These are phyloP conservation scores for Chrysolina haemoptera DNA, from an alignment of 2,888 invertebrate genomes.

Conservation along the genomic window DNA sequence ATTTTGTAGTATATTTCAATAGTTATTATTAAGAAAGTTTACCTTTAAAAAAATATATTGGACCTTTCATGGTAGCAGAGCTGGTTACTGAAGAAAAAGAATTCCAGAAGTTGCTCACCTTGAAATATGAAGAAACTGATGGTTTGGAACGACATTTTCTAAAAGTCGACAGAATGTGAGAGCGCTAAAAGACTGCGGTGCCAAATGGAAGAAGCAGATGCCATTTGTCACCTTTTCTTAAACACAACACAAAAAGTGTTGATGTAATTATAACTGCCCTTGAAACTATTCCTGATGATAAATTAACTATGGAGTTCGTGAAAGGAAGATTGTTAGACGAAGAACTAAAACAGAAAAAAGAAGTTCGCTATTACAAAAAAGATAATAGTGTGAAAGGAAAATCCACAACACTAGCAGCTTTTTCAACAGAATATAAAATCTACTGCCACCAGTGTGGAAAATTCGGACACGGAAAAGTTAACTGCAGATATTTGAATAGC, in stretches of 20 bases:
- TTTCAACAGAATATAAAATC: background rate
- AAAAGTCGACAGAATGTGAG: slow-evolving; percentile 52
- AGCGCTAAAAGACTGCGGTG: slow-evolving; percentile 49
- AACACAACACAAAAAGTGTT: slow-evolving; percentile 47
- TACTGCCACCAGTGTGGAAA: background rate
- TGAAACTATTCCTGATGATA: slow-evolving; percentile 48
- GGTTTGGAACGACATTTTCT: slow-evolving; percentile 53
- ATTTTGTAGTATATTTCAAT: no score
- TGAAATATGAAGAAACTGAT: slow-evolving; percentile 46
- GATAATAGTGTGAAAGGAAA: background rate
- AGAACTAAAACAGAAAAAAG: slow-evolving; percentile 47
- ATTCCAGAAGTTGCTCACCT: background rate
- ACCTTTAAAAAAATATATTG: background rate
- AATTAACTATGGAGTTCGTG: slow-evolving; percentile 53
- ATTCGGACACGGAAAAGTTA: background rate
- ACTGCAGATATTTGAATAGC: background rate
- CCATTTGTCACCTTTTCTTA: slow-evolving; percentile 33
- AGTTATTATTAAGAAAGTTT: no score
- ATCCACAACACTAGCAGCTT: background rate
- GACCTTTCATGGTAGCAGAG: background rate
- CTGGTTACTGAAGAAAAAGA: background rate
- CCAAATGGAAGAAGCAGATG: slow-evolving; percentile 53
- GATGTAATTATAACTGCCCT: slow-evolving; percentile 53
- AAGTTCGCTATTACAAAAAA: background rate
- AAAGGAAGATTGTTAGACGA: slow-evolving; percentile 49